A percentile compares a stretch with the other conserved stretches of the same genome.
phyloP scores from a whole-genome alignment of 2,797 vertebrate genomes.

The Neosalanx taihuensis region DNA sequence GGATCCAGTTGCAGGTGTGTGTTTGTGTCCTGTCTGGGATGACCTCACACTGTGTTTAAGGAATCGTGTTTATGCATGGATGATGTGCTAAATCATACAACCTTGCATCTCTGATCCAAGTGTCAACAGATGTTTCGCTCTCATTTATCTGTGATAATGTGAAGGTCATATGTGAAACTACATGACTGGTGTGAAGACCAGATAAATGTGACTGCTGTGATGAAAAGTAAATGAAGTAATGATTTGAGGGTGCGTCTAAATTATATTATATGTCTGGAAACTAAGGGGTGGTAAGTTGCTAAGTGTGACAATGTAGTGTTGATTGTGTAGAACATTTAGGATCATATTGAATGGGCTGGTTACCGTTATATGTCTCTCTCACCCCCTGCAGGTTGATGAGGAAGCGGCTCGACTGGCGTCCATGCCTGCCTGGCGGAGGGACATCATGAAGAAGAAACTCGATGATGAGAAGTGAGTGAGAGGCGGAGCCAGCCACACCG shows the following conservation, averaged over 20 bases:
- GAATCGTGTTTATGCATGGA: not conserved
- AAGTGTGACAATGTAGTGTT: too few species aligned
- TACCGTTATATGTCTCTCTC: constrained; percentile 34
- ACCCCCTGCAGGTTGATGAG: constrained; percentile 79
- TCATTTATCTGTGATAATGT: not conserved
- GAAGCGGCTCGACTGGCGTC: constrained; percentile 85
- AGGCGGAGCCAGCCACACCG: constrained; percentile 6
- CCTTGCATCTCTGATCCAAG: not conserved
- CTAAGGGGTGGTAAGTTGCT: not conserved
- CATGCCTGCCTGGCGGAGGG: constrained; percentile 96
- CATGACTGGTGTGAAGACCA: too few species aligned
- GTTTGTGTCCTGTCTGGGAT: constrained; percentile 18
- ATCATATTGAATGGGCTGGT: not conserved
- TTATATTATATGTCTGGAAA: not conserved
- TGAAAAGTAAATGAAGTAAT: too few species aligned
- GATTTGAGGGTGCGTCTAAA: too few species aligned
- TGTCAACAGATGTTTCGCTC: not conserved
- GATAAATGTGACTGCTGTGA: too few species aligned
- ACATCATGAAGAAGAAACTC: constrained; percentile 95
- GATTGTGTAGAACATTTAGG: not conserved
- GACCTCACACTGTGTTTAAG: constrained; percentile 24
- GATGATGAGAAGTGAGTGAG: constrained; percentile 90
- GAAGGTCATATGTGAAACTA: too few species aligned
- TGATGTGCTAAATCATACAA: not conserved
- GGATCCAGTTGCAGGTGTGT: constrained; percentile 54